Percentiles rank a stretch among this genome's conserved stretches.
phyloP scores from a whole-genome alignment of 2,797 vertebrate genomes.

The Diceros bicornis region DNA sequence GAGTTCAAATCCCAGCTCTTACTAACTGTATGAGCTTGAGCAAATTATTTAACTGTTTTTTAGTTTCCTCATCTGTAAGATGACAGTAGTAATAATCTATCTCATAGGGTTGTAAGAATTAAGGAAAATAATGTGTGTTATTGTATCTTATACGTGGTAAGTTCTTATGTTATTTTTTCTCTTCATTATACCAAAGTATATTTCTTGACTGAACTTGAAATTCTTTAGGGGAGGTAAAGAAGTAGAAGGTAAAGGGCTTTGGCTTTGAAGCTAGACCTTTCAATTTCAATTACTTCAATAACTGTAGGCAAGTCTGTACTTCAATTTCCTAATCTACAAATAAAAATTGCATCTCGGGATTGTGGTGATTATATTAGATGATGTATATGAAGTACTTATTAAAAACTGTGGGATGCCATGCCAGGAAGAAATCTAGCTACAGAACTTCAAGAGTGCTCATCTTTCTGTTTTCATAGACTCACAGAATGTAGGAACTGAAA shows the following conservation, averaged over 20 bases:
- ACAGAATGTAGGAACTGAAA: neutral
- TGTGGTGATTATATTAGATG: neutral
- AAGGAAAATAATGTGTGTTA: constrained; percentile 22
- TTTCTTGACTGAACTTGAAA: constrained; percentile 51
- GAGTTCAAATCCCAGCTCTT: constrained; percentile 28
- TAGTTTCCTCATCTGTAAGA: constrained; percentile 23
- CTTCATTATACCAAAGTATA: neutral
- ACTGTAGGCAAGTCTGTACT: neutral
- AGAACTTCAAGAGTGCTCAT: neutral
- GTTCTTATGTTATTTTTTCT: constrained; percentile 19
- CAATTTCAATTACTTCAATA: neutral
- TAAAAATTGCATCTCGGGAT: neutral
- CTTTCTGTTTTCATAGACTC: constrained; percentile 4
- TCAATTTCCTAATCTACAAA: neutral
- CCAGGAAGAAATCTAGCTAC: neutral
- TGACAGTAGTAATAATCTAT: neutral
- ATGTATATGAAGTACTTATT: neutral
- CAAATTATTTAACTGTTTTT: neutral
- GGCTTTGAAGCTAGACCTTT: neutral
- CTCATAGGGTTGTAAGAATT: neutral
- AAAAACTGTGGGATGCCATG: neutral
- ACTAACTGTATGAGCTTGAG: neutral
- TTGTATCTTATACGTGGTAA: neutral
- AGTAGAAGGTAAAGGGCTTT: neutral
- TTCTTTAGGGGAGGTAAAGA: neutral